Conservation (phyloP, 2,113 vertebrate species). For the Podilymbus podiceps region DNA sequence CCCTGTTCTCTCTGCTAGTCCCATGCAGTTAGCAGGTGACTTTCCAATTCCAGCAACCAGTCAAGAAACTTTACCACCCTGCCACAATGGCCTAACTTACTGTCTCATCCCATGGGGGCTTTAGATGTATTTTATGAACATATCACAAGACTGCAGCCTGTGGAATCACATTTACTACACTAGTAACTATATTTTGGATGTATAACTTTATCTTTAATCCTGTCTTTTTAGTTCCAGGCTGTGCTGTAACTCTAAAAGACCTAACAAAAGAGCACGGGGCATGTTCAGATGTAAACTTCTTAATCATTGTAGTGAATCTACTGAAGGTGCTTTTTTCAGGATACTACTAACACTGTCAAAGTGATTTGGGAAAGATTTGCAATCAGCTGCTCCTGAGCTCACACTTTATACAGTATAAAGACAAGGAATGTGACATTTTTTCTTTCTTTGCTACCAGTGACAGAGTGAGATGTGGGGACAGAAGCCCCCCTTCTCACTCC, state of each 20-base stretch:
- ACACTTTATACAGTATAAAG: neutral
- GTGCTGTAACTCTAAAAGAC: neutral
- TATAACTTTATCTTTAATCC: neutral
- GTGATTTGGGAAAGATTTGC: neutral
- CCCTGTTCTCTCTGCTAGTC: neutral
- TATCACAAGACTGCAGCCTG: neutral
- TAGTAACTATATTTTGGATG: neutral
- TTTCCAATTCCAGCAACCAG: neutral
- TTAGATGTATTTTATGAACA: neutral
- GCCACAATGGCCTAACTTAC: neutral
- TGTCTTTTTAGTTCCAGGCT: neutral
- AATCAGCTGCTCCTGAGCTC: neutral
- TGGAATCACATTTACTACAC: neutral
- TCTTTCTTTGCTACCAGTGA: neutral
- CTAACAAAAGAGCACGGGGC: neutral
- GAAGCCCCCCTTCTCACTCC: no score
- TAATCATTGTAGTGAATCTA: neutral
- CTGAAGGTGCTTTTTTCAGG: neutral
- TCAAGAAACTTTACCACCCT: neutral
- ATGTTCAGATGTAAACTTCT: neutral
- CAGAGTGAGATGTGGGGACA: neutral
- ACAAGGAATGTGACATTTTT: neutral
- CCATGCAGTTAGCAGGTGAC: no score
- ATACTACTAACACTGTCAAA: neutral
- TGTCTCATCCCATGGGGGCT: fast-evolving